A percentile compares a stretch with the other conserved stretches of the same genome.
Conservation (phyloP, 2,888 invertebrate genomes). For the Drosophila putrida region DNA sequence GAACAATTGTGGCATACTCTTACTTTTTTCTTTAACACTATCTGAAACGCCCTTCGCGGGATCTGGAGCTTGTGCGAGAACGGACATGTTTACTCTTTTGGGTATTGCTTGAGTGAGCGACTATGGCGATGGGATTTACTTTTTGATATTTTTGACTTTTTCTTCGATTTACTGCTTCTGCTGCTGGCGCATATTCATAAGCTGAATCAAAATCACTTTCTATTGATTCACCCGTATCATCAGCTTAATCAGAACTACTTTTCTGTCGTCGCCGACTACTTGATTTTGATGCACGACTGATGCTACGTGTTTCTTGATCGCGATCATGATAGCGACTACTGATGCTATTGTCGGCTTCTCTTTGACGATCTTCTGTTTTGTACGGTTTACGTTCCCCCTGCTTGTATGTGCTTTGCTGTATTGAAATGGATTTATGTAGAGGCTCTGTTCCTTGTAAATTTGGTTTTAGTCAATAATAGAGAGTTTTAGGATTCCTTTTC, state of each 20-base stretch:
- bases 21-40: slow-evolving; percentile 17
- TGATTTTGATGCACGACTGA: slow-evolving; percentile 43
- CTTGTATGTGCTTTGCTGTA: slow-evolving; percentile 14
- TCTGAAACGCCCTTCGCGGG: slow-evolving; percentile 54
- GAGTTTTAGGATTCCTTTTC: too few relatives aligned
- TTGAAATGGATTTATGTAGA: too few relatives aligned
- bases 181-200: slow-evolving; percentile 51
- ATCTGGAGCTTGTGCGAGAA: slow-evolving; percentile 80
- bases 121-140: slow-evolving; percentile 61
- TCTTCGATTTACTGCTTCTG: slow-evolving; percentile 67
- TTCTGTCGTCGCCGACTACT: slow-evolving; percentile 36
- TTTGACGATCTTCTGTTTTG: slow-evolving; percentile 25
- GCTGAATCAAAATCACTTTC: slow-evolving; percentile 73
- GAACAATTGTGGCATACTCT: slow-evolving; percentile 2
- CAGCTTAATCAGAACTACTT: slow-evolving; percentile 67
- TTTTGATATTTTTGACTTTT: slow-evolving; percentile 72
- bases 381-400: slow-evolving; percentile 7
- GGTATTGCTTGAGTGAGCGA: slow-evolving; percentile 70
- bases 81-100: slow-evolving; percentile 84
- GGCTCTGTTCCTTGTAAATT: too few relatives aligned
- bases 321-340: slow-evolving; percentile 43
- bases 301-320: slow-evolving; percentile 26
- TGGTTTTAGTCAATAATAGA: too few relatives aligned
- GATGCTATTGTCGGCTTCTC: slow-evolving; percentile 23
- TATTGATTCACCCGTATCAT: slow-evolving; percentile 70